phyloP scores from a whole-genome alignment of 2,113 vertebrate genomes.

The Mohoua ochrocephala region DNA sequence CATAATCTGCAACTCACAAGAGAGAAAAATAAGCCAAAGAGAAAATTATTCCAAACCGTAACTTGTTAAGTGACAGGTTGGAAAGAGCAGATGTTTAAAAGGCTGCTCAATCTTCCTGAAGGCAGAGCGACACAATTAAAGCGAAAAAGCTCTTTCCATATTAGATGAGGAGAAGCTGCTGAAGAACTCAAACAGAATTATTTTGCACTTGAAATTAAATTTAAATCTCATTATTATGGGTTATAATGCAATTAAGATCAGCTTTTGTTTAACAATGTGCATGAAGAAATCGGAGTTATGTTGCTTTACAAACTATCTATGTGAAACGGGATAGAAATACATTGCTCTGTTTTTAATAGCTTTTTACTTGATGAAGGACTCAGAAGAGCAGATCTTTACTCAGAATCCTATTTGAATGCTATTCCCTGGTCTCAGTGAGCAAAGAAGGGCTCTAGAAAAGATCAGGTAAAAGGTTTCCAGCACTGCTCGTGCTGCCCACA shows the following conservation, averaged over 20 bases:
- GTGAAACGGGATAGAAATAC: not conserved
- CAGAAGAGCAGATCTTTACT: not conserved
- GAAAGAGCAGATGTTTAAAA: conserved; percentile 4
- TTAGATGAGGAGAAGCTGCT: not conserved
- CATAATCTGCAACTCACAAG: not conserved
- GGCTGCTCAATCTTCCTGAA: not conserved
- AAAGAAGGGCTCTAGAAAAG: not conserved
- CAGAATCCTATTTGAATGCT: not conserved
- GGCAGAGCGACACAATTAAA: not conserved
- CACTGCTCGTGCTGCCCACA: not conserved
- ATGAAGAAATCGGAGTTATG: not conserved
- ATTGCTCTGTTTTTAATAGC: not conserved
- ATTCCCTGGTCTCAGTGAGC: not conserved
- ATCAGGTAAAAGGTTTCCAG: not conserved
- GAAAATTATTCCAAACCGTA: not conserved
- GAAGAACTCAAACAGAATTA: not conserved
- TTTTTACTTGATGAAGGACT: not conserved
- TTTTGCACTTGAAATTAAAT: conserved; percentile 1
- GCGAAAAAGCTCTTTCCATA: not conserved
- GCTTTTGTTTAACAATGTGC: not conserved
- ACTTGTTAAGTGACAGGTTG: not conserved
- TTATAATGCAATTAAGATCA: not conserved
- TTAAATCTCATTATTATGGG: not conserved
- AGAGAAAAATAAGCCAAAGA: not conserved
- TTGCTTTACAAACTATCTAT: not conserved